These are phyloP conservation scores for Notothenia coriiceps DNA, from an alignment of 2,113 vertebrate species.

Conservation along the genomic window DNA sequence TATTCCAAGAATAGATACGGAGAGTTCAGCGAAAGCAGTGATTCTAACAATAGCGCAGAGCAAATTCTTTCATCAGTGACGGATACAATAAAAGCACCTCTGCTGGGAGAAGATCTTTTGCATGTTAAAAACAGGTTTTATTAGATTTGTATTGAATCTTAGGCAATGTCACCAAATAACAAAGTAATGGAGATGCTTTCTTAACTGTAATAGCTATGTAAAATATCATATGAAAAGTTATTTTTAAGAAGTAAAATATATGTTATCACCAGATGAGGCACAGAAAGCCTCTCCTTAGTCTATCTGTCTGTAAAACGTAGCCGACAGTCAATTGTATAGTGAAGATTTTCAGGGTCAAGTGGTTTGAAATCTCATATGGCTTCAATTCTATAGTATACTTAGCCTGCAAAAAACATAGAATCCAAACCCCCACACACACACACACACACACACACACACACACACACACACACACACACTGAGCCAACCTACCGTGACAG, in stretches of 20 bases:
- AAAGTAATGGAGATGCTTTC: not conserved
- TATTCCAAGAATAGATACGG: constrained; percentile 35
- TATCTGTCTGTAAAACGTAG: too few species aligned
- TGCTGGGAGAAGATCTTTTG: constrained; percentile 15
- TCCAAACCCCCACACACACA: not conserved
- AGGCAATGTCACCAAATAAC: not conserved
- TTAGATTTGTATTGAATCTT: not conserved
- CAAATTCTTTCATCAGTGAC: constrained; percentile 6
- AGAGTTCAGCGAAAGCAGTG: constrained; percentile 17
- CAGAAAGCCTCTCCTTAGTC: too few species aligned
- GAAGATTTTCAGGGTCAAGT: not conserved
- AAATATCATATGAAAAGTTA: too few species aligned
- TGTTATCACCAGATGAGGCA: too few species aligned
- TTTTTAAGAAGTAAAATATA: too few species aligned
- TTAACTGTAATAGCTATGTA: not conserved
- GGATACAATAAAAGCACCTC: constrained; percentile 29
- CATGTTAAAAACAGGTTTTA: not conserved
- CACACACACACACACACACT: not conserved
- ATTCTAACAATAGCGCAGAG: constrained; percentile 48
- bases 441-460: not conserved
- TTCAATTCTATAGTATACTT: not conserved
- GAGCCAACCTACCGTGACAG: constrained; percentile 90
- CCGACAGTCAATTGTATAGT: not conserved
- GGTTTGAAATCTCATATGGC: not conserved
- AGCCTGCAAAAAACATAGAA: not conserved